Evolutionary conservation across 2,888 invertebrate genomes (phyloP).

Genomic region (Philopedon plagiatum): DNA sequence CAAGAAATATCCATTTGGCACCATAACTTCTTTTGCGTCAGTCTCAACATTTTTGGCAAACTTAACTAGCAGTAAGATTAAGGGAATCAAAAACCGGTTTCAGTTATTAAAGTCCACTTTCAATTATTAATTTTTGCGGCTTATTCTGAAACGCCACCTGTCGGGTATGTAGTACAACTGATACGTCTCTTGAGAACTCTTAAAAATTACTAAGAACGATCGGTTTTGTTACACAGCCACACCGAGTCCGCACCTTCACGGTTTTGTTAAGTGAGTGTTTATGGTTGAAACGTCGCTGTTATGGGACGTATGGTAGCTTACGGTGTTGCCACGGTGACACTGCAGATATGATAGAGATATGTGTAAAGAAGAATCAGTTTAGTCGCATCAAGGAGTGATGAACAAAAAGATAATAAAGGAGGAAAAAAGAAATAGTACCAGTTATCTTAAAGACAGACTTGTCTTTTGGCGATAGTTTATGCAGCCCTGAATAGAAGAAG

Average conservation of each 20-base stretch:
- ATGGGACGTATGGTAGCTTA: conserved; percentile 28
- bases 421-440: too few relatives aligned
- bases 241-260: conserved; percentile 24
- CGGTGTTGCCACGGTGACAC: conserved; percentile 1
- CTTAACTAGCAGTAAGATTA: conserved; percentile 4
- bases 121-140: conserved; percentile 21
- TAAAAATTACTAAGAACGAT: conserved; percentile 35
- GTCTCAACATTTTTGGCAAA: conserved; percentile 15
- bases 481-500: too few relatives aligned
- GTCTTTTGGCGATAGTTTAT: too few relatives aligned
- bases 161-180: neutral
- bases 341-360: neutral
- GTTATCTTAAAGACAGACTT: too few relatives aligned
- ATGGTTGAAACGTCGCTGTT: conserved; percentile 28
- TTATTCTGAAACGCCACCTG: conserved; percentile 13
- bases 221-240: conserved; percentile 16
- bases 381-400: too few relatives aligned
- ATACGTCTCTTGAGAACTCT: conserved; percentile 9
- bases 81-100: conserved; percentile 22
- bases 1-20: neutral
- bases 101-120: conserved; percentile 26
- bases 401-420: too few relatives aligned
- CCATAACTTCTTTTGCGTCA: neutral
- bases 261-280: conserved; percentile 14
- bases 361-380: too few relatives aligned